These are phyloP conservation scores for Boleophthalmus pectinirostris DNA, from an alignment of 2,113 vertebrate species.

Conservation along the genomic window DNA sequence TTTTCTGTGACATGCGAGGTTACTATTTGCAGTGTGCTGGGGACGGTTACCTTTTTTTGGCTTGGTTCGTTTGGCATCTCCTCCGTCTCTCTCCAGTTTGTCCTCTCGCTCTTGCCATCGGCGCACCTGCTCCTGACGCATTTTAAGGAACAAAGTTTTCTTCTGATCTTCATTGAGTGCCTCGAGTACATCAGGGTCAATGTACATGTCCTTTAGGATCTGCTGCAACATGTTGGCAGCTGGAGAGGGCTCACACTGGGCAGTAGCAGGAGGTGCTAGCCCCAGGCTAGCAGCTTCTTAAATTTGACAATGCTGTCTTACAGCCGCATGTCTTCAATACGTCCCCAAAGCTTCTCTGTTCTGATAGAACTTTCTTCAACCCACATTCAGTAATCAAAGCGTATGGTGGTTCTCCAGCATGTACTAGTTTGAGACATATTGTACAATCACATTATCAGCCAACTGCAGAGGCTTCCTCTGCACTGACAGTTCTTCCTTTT, in stretches of 20 bases:
- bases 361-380: conserved; percentile 1
- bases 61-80: conserved; percentile 39
- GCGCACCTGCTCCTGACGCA: conserved; percentile 82
- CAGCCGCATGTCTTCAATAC: conserved; percentile 43
- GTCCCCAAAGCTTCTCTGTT: conserved; percentile 8
- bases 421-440: conserved; percentile 12
- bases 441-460: conserved; percentile 14
- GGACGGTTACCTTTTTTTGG: conserved; percentile 69
- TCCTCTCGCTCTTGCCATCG: conserved; percentile 81
- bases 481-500: conserved; percentile 19
- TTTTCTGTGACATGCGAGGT: conserved; percentile 12
- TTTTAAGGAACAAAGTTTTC: conserved; percentile 81
- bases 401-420: conserved; percentile 15
- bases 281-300: conserved; percentile 40
- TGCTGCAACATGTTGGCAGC: conserved; percentile 78
- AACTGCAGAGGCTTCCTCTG: conserved; percentile 33
- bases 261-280: conserved; percentile 24
- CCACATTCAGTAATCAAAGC: not conserved
- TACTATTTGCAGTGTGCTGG: not conserved
- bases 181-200: conserved; percentile 78
- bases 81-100: conserved; percentile 65
- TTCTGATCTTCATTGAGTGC: conserved; percentile 82
- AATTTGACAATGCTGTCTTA: conserved; percentile 33
- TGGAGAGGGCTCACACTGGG: not conserved
- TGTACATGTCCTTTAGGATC: conserved; percentile 83